Base-by-base conservation (phyloP, 2,113 vertebrate species). In the Cricetomys ansorgei region DNA sequence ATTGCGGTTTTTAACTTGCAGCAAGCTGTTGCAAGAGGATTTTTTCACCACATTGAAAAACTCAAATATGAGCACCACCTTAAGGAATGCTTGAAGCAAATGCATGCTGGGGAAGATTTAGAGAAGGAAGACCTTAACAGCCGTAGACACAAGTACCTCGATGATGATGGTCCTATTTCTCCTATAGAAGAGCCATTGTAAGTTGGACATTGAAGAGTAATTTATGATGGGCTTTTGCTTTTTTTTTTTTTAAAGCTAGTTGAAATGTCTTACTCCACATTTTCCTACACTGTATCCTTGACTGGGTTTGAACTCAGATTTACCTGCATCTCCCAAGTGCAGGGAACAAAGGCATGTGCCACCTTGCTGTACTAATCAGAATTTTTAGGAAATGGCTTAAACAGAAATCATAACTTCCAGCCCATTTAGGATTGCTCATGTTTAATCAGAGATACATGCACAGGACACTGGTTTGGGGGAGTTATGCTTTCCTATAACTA, bases 111-210 rank as follows among this genome's bases (percentile, higher is more conserved):
- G 77, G 98, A 98, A 3, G 98, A 99, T 84, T 94, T 99, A 10
- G 98, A 99, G 91, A 98, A 97, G 37, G 98, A 98, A 45, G 96
- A 98, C 43, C 19, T 99, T 88, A 64, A 76, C 0, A 94, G 95
- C 70, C 97, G 98, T 67, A 98, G 97, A 89, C 97, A 98, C 48
- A 98, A 98, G n/a, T 99, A 98, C 1, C 86, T 99, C 27, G 99
- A 99, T 97, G 99, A 99, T 21, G 98, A 99, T 87, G 98, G 98
- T 3, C 97, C 98, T 2, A 80, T 99, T 97, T 99, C 99, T 57
- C 99, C 99, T 91, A 99, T 99, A 92, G 89, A 95, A 84, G 98
- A 99, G 34, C 84, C 88, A 4, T 70, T 59, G 98, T 99, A 98
- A 98, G 98, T 98, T 92, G 4, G 23, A 34, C 12, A 17, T n/a